Base-by-base conservation (phyloP, 2,113 vertebrate species). In the Bujurquina vittata region DNA sequence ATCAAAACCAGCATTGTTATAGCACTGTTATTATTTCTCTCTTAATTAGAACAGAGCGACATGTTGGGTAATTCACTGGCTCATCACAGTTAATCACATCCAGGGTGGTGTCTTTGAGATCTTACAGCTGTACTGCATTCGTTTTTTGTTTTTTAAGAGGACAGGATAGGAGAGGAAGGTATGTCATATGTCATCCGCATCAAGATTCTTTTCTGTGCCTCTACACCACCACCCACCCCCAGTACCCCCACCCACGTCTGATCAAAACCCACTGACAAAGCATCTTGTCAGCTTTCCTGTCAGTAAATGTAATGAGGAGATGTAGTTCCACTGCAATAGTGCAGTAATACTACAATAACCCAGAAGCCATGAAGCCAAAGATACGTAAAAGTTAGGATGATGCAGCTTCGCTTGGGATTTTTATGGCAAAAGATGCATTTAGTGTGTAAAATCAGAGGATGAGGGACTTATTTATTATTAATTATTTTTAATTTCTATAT, bases 1-100 rank as follows among this genome's bases (percentile, higher is more conserved):
- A 82, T 86, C 69, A 81, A 81, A 89, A 74, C 22, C 58, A 75
- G 31, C 52, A 81, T 75, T 83, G 74, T 87, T 17, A 56, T 43
- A 35, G 40, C 31, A 60, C 31, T 20, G 46, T 40, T 46, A 52
- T 78, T 55, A 69, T 82, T 62, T 54, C 31, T 76, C 59, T 79
- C 73, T 67, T 81, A 81, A 88, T 84, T 73, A 52, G 29, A 10
- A 12, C 22, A 11, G 29, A 77, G 65, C 67, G 37, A 33, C 17
- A 67, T 72, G 31, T 35, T 57, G 75, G 37, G 55, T 37, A 49
- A 40, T 65, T 79, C 1, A 4, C 22, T 3, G 5, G 22, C 59
- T 83, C 56, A 72, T 81, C 80, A 63, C 62, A 35, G 22, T 77
- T 60, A 54, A 72, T 72, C 46, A 65, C 40, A 78, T 20, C 33